Percentiles rank a stretch among this genome's conserved stretches.
Conservation (phyloP, 2,888 invertebrate species). For the Atherix ibis region DNA sequence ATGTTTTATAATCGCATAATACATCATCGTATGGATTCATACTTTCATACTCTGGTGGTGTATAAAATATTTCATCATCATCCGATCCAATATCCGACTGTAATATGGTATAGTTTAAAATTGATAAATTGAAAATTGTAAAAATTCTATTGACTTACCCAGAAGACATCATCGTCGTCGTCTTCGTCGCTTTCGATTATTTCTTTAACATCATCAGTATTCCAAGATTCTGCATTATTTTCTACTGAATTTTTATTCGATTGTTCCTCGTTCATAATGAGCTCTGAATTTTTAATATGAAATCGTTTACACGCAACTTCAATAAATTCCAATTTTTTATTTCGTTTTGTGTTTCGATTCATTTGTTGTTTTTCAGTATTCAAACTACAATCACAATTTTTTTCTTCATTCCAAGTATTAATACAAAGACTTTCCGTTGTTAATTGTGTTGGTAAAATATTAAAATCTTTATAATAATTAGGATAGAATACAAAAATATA, state of each 20-base stretch:
- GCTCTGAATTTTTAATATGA: no score
- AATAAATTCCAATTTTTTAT: conserved; percentile 29
- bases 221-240: not conserved
- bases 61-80: conserved; percentile 37
- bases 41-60: conserved; percentile 50
- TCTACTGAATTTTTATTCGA: conserved; percentile 6
- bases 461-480: no score
- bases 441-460: conserved; percentile 33
- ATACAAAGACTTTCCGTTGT: conserved; percentile 41
- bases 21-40: conserved; percentile 29
- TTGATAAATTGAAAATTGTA: not conserved
- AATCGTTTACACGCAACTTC: conserved; percentile 15
- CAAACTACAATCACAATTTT: conserved; percentile 48
- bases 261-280: no score
- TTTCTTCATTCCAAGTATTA: conserved; percentile 40
- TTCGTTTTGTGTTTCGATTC: conserved; percentile 29
- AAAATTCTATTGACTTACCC: conserved; percentile 18
- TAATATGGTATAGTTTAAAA: conserved; percentile 3
- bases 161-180: conserved; percentile 20
- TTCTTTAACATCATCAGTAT: not conserved
- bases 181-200: conserved; percentile 11
- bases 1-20: conserved; percentile 33
- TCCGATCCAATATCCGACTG: conserved; percentile 21
- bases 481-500: no score
- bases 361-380: conserved; percentile 24